These are phyloP conservation scores for Spilogale gracilis DNA, from an alignment of 2,113 vertebrate genomes.

Conservation along the genomic window DNA sequence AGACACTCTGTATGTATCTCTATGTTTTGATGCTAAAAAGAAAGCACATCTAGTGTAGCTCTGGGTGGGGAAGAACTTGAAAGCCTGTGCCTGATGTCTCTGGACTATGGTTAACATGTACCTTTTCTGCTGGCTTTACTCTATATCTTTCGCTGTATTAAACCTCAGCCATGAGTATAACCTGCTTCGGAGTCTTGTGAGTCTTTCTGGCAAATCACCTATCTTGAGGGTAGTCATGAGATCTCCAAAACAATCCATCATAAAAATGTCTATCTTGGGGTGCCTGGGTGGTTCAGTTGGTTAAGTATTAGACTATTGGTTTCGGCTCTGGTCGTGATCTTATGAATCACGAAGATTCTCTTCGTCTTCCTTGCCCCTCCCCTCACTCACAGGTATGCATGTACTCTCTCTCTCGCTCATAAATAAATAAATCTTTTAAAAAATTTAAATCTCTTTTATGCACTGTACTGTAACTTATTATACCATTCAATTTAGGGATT, in stretches of 20 bases:
- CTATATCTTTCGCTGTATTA: neutral
- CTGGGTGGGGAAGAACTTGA: neutral
- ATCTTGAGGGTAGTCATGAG: neutral
- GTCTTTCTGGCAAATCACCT: neutral
- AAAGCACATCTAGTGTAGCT: neutral
- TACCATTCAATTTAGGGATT: neutral
- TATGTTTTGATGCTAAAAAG: neutral
- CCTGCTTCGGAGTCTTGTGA: neutral
- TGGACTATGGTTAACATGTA: neutral
- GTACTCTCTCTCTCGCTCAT: no score
- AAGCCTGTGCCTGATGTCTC: neutral
- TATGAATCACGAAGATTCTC: no score
- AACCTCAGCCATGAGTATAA: neutral
- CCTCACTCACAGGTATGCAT: no score
- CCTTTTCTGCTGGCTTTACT: neutral
- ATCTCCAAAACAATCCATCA: neutral
- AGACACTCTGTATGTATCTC: neutral
- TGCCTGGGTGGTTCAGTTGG: no score
- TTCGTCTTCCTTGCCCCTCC: no score
- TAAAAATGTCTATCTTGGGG: neutral
- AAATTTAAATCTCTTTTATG: neutral
- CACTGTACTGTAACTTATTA: neutral
- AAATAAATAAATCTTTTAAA: no score
- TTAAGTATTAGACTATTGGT: no score
- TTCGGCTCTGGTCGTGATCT: no score